Evolutionary conservation across 1,140 invertebrate species (phyloP).

Genomic region (Andrena cerasifolii): DNA sequence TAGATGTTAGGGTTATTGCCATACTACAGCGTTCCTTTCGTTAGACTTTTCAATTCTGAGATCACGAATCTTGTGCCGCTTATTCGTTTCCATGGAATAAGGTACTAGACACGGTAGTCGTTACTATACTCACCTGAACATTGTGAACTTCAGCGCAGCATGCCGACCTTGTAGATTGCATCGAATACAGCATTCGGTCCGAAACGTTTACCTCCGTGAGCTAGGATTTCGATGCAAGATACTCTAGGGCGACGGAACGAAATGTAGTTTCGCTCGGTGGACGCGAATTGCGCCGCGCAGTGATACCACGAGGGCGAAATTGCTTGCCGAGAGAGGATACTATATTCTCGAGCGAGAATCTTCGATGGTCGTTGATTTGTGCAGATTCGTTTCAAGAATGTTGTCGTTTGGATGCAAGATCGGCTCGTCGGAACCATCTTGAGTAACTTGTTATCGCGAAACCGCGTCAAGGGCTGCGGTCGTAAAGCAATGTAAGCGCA

Average conservation of each 20-base stretch:
- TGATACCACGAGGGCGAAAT: not conserved
- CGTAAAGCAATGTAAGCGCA: not conserved
- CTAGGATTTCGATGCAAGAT: not conserved
- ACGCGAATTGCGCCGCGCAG: not conserved
- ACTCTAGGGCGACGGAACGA: not conserved
- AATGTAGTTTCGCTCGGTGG: not conserved
- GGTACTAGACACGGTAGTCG: not conserved
- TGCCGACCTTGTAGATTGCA: no score
- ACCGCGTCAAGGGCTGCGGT: not conserved
- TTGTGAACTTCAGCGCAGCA: no score
- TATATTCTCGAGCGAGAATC: not conserved
- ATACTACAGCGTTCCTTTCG: not conserved
- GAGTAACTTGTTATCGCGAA: constrained; percentile 21
- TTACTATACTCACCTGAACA: not conserved
- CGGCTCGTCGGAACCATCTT: not conserved
- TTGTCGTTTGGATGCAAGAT: not conserved
- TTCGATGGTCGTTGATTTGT: not conserved
- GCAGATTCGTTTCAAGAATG: not conserved
- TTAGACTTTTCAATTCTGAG: not conserved
- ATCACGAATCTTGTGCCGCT: not conserved
- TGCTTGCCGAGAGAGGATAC: not conserved
- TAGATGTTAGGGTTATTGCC: not conserved
- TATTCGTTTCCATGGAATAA: not conserved
- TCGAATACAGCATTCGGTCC: no score
- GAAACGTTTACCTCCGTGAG: not conserved